Evolutionary conservation across 2,888 invertebrate genomes (phyloP).

Genomic region (Scaptomyza cyrtandrae): DNA sequence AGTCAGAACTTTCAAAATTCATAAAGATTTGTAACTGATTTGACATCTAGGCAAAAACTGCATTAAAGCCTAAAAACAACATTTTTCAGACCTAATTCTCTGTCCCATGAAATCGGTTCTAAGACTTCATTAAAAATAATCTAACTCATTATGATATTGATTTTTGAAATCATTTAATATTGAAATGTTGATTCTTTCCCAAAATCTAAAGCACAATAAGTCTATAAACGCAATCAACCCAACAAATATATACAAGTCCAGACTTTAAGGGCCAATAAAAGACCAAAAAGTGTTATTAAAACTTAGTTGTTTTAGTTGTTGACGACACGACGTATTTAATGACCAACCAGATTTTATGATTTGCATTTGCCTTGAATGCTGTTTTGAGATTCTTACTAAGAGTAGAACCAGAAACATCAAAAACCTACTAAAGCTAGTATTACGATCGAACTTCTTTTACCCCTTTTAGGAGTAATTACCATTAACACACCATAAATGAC

Average conservation of each 20-base stretch:
- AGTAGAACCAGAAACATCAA: background rate
- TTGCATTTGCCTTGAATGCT: conserved; percentile 1
- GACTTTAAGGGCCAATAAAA: background rate
- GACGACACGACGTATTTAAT: conserved; percentile 18
- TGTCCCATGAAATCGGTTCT: no score
- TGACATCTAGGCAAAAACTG: no score
- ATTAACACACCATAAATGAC: conserved; percentile 12
- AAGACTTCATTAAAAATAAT: no score
- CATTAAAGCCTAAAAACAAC: no score
- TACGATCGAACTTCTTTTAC: background rate
- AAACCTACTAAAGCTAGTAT: background rate
- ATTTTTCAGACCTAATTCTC: no score
- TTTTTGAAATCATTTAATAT: no score
- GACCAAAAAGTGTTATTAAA: background rate
- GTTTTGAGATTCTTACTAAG: background rate
- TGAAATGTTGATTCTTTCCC: no score
- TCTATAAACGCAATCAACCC: no score
- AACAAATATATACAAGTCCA: background rate
- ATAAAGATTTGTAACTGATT: no score
- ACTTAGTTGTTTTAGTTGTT: conserved; percentile 15
- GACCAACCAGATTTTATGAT: conserved; percentile 1
- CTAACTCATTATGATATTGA: no score
- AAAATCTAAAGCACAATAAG: no score
- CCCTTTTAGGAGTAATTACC: background rate
- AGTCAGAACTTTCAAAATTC: no score